Evolutionary conservation across 2,888 invertebrate genomes (phyloP).

Genomic region (Philhelius pedissequus): DNA sequence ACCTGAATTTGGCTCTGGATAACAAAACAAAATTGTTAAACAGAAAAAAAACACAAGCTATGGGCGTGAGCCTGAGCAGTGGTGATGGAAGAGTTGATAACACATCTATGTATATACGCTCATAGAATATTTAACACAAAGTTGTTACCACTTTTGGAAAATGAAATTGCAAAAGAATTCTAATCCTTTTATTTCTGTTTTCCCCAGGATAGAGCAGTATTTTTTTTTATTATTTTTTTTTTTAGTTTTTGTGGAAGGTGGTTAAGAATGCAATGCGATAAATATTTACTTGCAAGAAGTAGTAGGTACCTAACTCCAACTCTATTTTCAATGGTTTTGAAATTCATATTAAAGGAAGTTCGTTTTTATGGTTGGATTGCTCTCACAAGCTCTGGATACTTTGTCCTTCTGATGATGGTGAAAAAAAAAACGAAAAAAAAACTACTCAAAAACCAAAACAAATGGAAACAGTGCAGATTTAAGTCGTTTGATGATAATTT

Average conservation of each 20-base stretch:
- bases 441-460: too few species aligned
- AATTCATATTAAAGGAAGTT: slow-evolving; percentile 30
- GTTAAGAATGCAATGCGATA: slow-evolving; percentile 47
- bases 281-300: slow-evolving; percentile 46
- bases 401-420: neutral
- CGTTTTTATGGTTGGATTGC: slow-evolving; percentile 36
- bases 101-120: slow-evolving; percentile 36
- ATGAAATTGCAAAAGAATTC: slow-evolving; percentile 18
- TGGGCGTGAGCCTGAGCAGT: slow-evolving; percentile 42
- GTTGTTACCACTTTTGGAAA: slow-evolving; percentile 45
- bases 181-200: slow-evolving; percentile 11
- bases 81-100: slow-evolving; percentile 53
- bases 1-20: slow-evolving; percentile 25
- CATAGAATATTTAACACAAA: slow-evolving; percentile 67
- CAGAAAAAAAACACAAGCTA: neutral
- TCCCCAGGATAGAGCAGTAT: neutral
- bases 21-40: neutral
- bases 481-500: neutral
- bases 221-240: neutral
- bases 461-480: neutral
- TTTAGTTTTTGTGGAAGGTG: slow-evolving; percentile 18
- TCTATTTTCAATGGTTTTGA: neutral
- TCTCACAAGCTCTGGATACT: neutral
- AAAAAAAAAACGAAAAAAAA: neutral
- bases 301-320: neutral